Base-by-base conservation (phyloP, 37 sponge, comb jelly and placozoan species). In the Mnemiopsis leidyi region DNA sequence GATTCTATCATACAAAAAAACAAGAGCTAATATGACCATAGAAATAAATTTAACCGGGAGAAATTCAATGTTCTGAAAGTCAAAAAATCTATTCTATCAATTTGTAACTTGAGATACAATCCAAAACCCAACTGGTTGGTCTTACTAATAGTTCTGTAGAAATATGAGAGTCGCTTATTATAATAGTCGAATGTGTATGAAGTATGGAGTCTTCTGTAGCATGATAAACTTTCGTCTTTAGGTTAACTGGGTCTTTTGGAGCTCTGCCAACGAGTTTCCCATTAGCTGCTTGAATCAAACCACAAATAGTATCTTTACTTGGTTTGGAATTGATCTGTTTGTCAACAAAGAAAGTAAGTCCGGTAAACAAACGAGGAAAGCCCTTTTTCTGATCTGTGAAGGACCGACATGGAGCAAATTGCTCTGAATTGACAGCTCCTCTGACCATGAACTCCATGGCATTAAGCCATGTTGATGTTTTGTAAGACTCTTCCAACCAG, bases 141-240 rank as follows among this genome's bases (percentile, higher is more conserved):
- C 33, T 77, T 32, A 77, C 35, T 1, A 77, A 16, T 13, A 77
- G 33, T 31, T 32, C 79, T 34, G 36, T 34, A 0, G 79, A 32
- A 21, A 32, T 48, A 33, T 34, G 26, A 1, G 35, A 7, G 1
- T 77, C 79, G 33, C 32, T 31, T 21, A 77, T 77, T 34, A 32
- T 16, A 32, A 77, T 77, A 34, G 32, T 31, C 2, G 79, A 32
- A 3, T 77, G 79, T 5, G 79, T 16, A 31, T 77, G 79, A 32
- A 77, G 36, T 3, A 34, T 16, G 30, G 79, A 77, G 20, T 34
- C 79, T 34, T 77, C 36, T 31, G 33, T 18, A 32, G 79, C 79
- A 77, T 77, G 79, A 36, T 77, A 77, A 21, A 77, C 79, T 34
- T 32, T 77, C 0, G 79, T 77, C 79, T 28, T 77, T 32, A 9